These are phyloP conservation scores for Allacma fusca DNA, from an alignment of 2,888 invertebrate genomes.

Conservation along the genomic window DNA sequence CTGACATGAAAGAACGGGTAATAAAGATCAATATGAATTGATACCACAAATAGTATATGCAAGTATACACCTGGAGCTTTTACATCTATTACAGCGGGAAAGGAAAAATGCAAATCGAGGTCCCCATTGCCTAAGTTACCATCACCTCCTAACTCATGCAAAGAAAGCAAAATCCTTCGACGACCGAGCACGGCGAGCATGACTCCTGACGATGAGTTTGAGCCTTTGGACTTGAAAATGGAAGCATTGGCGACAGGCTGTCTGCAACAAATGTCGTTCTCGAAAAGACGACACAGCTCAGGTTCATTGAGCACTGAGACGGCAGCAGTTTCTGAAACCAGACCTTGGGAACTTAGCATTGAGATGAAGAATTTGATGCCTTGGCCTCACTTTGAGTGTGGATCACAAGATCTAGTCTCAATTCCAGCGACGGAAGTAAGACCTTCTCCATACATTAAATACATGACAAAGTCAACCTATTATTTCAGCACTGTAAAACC, in stretches of 20 bases:
- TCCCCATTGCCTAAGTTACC: background rate
- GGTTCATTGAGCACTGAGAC: slow-evolving; percentile 50
- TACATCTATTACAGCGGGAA: background rate
- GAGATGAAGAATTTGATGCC: slow-evolving; percentile 63
- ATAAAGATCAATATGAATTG: background rate
- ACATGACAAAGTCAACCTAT: background rate
- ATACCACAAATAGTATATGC: background rate
- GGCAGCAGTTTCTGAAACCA: slow-evolving; percentile 34
- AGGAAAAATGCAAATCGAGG: background rate
- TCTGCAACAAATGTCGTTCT: slow-evolving; percentile 31
- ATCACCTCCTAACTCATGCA: background rate
- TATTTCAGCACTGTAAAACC: background rate
- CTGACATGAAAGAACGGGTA: no score
- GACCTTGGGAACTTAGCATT: slow-evolving; percentile 62
- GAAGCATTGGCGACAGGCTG: slow-evolving; percentile 29
- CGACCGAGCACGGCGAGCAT: background rate
- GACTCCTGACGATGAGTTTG: slow-evolving; percentile 20
- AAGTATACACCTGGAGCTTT: background rate
- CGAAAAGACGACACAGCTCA: slow-evolving; percentile 51
- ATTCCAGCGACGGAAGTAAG: slow-evolving; percentile 63
- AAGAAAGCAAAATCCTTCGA: background rate
- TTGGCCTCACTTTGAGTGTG: slow-evolving; percentile 63
- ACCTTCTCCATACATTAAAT: background rate
- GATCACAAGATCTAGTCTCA: slow-evolving; percentile 63
- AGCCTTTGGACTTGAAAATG: slow-evolving; percentile 26